These are phyloP conservation scores for Subacronicta megacephala DNA, from an alignment of 2,888 invertebrate species.

Conservation along the genomic window DNA sequence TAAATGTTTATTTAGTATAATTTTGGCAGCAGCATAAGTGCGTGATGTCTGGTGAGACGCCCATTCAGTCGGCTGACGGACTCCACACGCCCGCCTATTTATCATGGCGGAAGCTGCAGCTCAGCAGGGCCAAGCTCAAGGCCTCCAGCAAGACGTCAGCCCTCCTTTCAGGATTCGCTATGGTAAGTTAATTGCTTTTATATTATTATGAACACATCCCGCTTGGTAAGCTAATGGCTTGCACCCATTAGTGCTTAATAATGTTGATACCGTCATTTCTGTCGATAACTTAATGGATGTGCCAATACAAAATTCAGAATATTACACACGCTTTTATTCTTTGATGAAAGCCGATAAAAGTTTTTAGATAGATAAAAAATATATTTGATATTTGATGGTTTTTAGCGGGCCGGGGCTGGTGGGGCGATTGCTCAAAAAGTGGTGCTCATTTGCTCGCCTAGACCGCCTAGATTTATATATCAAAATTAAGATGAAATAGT, in stretches of 20 bases:
- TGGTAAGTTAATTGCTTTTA: conserved; percentile 91
- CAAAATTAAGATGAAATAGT: too few relatives aligned
- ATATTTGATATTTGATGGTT: background rate
- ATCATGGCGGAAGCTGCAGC: conserved; percentile 97
- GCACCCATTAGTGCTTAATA: conserved; percentile 14
- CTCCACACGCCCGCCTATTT: conserved; percentile 95
- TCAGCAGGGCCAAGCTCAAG: conserved; percentile 99
- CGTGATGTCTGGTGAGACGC: conserved; percentile 88
- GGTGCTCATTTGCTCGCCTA: too few relatives aligned
- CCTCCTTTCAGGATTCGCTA: conserved; percentile 98
- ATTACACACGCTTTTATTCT: background rate
- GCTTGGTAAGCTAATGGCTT: conserved; percentile 17
- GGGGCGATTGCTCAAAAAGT: too few relatives aligned
- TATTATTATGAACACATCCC: conserved; percentile 6
- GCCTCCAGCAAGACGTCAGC: conserved; percentile 99
- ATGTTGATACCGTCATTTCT: conserved; percentile 17
- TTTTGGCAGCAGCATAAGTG: conserved; percentile 76
- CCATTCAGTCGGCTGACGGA: conserved; percentile 94
- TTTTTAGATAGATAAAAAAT: too few relatives aligned
- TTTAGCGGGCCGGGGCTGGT: background rate
- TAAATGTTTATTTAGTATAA: conserved; percentile 29
- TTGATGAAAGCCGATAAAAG: too few relatives aligned
- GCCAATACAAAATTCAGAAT: background rate
- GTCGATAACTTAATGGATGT: conserved; percentile 17
- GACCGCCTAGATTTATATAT: too few relatives aligned